Base-by-base conservation (phyloP, 1,140 invertebrate species). In the Samia ricini region DNA sequence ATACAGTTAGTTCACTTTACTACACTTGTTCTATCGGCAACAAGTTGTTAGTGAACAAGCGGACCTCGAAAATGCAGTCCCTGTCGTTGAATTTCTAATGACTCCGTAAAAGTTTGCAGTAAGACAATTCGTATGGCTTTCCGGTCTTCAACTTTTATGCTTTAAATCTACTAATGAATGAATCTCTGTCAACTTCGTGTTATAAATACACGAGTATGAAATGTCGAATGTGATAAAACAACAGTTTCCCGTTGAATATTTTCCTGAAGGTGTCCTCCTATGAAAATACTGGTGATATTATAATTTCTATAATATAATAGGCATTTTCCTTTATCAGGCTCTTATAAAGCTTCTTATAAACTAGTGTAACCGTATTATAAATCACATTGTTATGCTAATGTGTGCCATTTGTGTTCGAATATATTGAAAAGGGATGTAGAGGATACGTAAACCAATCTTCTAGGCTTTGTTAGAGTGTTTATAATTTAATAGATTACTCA, bases 1-100 rank as follows among this genome's bases (percentile, higher is more conserved):
- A 58, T 51, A 54, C 18, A 52, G 4, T 42, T 42, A 42, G 33
- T 42, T 24, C 22, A 12, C 22, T 22, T 15, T 22, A 22, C 52
- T 23, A 10, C 21, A 19, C 22, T 55, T n/a, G 52, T 55, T 55
- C 21, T 52, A 52, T n/a, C 61, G 59, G 66, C 66, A 68, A 68
- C 66, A 68, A 64, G 62, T 66, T 56, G 54, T 52, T 61, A 61
- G 58, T 50, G 23, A 55, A 51, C 57, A 18, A 36, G 51, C 8
- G 52, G 58, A 20, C 61, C 42, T 33, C 20, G 58, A 60, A 60
- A 33, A 49, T 60, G 57, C 62, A 54, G 12, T 33, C 57, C n/a
- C 60, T 52, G 56, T 42, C 50, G 36, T 20, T 15, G 26, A 36
- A 56, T 33, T 42, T 42, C 33, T 42, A 42, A 42, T 12, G 33